Percentiles rank a stretch among this genome's conserved stretches.
phyloP scores from a whole-genome alignment of 2,888 invertebrate genomes.

The Brenthis ino region DNA sequence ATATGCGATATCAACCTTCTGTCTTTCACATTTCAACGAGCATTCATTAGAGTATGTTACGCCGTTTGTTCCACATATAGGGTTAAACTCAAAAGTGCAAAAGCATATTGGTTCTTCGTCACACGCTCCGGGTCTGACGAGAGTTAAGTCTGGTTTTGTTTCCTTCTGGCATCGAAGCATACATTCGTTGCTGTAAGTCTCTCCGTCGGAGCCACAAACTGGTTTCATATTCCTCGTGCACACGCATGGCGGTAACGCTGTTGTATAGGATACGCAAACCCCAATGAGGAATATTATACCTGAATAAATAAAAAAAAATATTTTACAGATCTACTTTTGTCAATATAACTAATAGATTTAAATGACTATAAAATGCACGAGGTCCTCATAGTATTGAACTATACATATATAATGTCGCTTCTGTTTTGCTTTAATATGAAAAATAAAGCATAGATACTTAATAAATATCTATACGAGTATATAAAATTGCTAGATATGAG shows the following conservation, averaged over 20 bases:
- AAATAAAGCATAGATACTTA: too few species aligned
- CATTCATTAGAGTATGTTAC: slow-evolving; percentile 49
- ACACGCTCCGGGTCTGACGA: slow-evolving; percentile 41
- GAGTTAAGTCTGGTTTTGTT: slow-evolving; percentile 31
- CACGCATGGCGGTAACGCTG: slow-evolving; percentile 53
- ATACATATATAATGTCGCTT: too few species aligned
- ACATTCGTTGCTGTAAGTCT: slow-evolving; percentile 86
- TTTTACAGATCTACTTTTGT: not conserved
- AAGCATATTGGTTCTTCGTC: slow-evolving; percentile 19
- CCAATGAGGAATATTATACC: slow-evolving; percentile 49
- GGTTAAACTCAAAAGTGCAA: slow-evolving; percentile 40
- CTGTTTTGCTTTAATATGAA: too few species aligned
- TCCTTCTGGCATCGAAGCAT: slow-evolving; percentile 77
- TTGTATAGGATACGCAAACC: slow-evolving; percentile 41
- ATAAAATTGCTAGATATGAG: too few species aligned
- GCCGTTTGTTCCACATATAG: slow-evolving; percentile 47
- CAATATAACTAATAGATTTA: not conserved
- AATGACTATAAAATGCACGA: not conserved
- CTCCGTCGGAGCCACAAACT: slow-evolving; percentile 88
- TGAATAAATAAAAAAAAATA: slow-evolving; percentile 39
- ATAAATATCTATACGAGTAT: too few species aligned
- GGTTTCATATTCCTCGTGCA: slow-evolving; percentile 58
- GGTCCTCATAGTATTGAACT: too few species aligned
- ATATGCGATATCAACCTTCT: slow-evolving; percentile 23
- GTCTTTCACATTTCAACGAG: slow-evolving; percentile 41